phyloP scores from a whole-genome alignment of 2,888 invertebrate species.

The Dastarcus helophoroides region DNA sequence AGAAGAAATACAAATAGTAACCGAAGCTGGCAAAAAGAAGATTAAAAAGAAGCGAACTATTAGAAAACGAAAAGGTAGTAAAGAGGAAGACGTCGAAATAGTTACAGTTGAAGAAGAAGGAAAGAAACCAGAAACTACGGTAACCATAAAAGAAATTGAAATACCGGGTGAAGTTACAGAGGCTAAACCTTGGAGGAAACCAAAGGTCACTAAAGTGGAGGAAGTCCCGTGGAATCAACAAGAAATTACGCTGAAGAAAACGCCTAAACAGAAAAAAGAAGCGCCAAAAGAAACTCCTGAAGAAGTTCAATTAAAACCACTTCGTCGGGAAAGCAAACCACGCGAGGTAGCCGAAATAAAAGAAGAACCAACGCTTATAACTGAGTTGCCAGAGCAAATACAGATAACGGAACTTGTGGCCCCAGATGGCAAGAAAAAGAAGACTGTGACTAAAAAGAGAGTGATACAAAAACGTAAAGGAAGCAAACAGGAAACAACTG shows the following conservation, averaged over 20 bases:
- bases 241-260: conserved; percentile 36
- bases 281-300: conserved; percentile 28
- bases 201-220: too few relatives aligned
- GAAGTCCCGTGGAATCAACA: conserved; percentile 62
- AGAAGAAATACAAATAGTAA: conserved; percentile 20
- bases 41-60: too few relatives aligned
- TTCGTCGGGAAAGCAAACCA: conserved; percentile 25
- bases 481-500: conserved; percentile 28
- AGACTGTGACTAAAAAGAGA: conserved; percentile 24
- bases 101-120: conserved; percentile 33
- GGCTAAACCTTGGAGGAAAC: too few relatives aligned
- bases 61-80: too few relatives aligned
- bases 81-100: conserved; percentile 25
- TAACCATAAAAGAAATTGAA: conserved; percentile 25
- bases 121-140: conserved; percentile 25
- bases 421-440: conserved; percentile 20
- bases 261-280: conserved; percentile 26
- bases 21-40: too few relatives aligned
- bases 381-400: conserved; percentile 21
- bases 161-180: conserved; percentile 23
- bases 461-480: conserved; percentile 35
- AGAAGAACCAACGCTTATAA: conserved; percentile 13
- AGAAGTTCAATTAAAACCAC: too few relatives aligned
- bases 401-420: conserved; percentile 18
- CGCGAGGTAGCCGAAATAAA: conserved; percentile 23